These are phyloP conservation scores for Brachyptera putata DNA, from an alignment of 2,888 invertebrate genomes.

Conservation along the genomic window DNA sequence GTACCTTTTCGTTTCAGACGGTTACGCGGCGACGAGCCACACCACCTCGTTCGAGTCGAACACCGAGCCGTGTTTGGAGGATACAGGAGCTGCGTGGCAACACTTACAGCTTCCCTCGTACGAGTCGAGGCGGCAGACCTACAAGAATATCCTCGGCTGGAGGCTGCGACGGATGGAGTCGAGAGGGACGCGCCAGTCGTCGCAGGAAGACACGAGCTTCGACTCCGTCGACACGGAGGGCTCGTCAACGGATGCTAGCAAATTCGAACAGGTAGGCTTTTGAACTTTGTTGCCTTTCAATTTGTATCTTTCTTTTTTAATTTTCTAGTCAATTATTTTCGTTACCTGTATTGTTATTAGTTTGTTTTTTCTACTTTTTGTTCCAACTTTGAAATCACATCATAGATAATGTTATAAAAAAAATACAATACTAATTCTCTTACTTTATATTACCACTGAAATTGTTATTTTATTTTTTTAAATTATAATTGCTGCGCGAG, in stretches of 20 bases:
- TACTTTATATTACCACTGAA: too few species aligned
- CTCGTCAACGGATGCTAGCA: conserved; percentile 46
- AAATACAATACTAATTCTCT: too few species aligned
- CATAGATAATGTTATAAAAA: too few species aligned
- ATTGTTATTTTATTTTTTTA: too few species aligned
- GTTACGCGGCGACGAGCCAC: conserved; percentile 34
- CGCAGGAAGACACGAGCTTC: conserved; percentile 45
- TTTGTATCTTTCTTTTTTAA: not conserved
- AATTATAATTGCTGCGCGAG: too few species aligned
- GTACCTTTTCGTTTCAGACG: too few species aligned
- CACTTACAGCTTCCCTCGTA: conserved; percentile 42
- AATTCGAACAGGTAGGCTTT: conserved; percentile 42
- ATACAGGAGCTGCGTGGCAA: conserved; percentile 30
- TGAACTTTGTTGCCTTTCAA: not conserved
- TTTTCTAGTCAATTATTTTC: not conserved
- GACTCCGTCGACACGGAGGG: conserved; percentile 47
- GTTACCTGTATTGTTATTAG: not conserved
- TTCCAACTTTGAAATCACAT: too few species aligned
- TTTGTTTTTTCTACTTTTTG: not conserved
- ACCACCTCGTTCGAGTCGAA: conserved; percentile 45
- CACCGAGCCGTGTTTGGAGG: conserved; percentile 38
- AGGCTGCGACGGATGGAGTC: conserved; percentile 37
- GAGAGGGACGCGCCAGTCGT: conserved; percentile 27
- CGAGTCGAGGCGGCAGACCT: conserved; percentile 44
- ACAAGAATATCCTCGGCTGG: conserved; percentile 43